Percentiles rank a stretch among this genome's conserved stretches.
Conservation (phyloP, 2,113 vertebrate genomes). For the Orthonyx spaldingii region DNA sequence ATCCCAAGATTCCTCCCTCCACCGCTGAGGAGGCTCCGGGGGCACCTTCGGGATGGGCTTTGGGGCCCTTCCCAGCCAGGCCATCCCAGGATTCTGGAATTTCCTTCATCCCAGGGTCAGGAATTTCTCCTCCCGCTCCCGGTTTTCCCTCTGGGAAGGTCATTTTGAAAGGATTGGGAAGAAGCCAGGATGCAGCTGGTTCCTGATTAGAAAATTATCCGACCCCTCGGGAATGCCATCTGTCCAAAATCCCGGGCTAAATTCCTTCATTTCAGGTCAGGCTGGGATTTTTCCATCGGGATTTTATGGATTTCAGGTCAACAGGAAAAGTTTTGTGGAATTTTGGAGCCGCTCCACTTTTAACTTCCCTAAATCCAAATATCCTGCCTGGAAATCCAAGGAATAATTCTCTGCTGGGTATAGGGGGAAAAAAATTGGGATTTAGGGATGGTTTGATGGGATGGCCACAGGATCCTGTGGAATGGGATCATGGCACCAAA, state of each 20-base stretch:
- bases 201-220: neutral
- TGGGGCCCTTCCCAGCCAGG: no score
- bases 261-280: neutral
- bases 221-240: neutral
- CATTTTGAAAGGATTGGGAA: neutral
- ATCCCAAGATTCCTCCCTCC: no score
- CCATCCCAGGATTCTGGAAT: no score
- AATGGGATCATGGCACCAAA: neutral
- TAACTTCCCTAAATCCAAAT: neutral
- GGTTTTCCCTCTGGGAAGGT: neutral
- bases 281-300: conserved; percentile 11
- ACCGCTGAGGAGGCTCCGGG: no score
- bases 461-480: neutral
- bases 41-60: no score
- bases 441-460: neutral
- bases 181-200: neutral
- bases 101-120: neutral
- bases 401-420: neutral
- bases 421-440: neutral
- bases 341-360: rapidly evolving
- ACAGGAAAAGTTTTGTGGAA: neutral
- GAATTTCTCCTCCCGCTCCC: neutral
- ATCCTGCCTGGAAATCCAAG: neutral
- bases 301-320: neutral
- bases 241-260: neutral